Base-by-base conservation (phyloP, 2,888 invertebrate genomes). In the Gryllus longicercus region DNA sequence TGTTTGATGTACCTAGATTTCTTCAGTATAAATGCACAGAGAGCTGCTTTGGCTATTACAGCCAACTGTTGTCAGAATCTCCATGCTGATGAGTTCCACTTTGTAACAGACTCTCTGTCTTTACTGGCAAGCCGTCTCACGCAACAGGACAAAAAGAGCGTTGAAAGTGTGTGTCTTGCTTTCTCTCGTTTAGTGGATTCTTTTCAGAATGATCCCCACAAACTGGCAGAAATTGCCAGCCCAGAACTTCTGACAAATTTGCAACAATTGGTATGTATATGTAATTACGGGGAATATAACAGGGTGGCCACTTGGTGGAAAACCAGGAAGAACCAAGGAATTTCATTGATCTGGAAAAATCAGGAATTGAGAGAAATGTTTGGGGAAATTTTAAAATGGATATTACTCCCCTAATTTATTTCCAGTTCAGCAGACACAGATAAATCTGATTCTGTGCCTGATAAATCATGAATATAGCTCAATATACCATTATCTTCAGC, bases 21-120 rank as follows among this genome's bases (percentile, higher is more conserved):
- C 91, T 99, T 99, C 90, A 98, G 98, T 77, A 97, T 98, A 85
- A 96, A 96, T 86, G 98, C 99, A 18, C 99, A 99, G 88, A 93
- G 99, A 63, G 95, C 98, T 77, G 98, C 99, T 2, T 90, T 99
- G 80, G 95, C 97, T 49, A 96, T 99, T 84, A 97, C 98, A 0
- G 98, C 99, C 80, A 99, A 99, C 87, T 99, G 99, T 88, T 99
- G 98, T 87, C 94, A 97, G 87, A 97, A 96, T 88, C 90, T 98
- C 84, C 95, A 95, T 75, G 90, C 93, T 1, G 98, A 98, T 85
- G 99, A 99, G 88, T 99, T 99, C 88, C 95, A 95, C 85, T 93
- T 96, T 85, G 95, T 98, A 50, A 91, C 93, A 81, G 96, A 96
- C 82, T 97, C 96, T 25, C 89, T 99, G 83, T 91, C 95, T 18